phyloP scores from a whole-genome alignment of 2,113 vertebrate species.

The Pelecanus crispus region DNA sequence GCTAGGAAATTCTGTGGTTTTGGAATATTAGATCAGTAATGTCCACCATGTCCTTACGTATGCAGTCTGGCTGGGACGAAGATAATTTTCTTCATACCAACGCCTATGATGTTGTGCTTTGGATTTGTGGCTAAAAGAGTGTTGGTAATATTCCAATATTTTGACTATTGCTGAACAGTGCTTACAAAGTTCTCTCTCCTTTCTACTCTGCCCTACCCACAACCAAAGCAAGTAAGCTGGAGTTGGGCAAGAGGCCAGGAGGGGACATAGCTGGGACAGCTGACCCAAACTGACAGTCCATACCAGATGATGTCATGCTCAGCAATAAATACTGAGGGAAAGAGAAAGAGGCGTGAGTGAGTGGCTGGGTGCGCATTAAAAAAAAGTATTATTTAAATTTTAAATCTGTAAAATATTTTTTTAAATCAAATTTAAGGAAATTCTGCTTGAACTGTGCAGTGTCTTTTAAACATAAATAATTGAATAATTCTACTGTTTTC shows the following conservation, averaged over 20 bases:
- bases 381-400: not conserved
- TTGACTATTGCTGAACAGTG: not conserved
- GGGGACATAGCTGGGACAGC: not conserved
- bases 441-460: not conserved
- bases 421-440: not conserved
- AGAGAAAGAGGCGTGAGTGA: not conserved
- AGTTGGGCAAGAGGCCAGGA: not conserved
- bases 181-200: not conserved
- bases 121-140: not conserved
- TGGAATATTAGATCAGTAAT: not conserved
- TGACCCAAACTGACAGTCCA: not conserved
- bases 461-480: not conserved
- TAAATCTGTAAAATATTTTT: not conserved
- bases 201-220: not conserved
- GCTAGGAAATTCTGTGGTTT: not conserved
- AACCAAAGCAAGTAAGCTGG: not conserved
- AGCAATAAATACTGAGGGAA: not conserved
- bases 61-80: rapidly evolving
- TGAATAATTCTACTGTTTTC: not conserved
- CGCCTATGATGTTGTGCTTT: not conserved
- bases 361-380: not conserved
- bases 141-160: not conserved
- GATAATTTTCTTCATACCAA: not conserved
- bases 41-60: not conserved
- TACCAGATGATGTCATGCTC: not conserved